These are phyloP conservation scores for Lycopodina hypogea DNA, from an alignment of 37 sponge, comb jelly and placozoan species.

Conservation along the genomic window DNA sequence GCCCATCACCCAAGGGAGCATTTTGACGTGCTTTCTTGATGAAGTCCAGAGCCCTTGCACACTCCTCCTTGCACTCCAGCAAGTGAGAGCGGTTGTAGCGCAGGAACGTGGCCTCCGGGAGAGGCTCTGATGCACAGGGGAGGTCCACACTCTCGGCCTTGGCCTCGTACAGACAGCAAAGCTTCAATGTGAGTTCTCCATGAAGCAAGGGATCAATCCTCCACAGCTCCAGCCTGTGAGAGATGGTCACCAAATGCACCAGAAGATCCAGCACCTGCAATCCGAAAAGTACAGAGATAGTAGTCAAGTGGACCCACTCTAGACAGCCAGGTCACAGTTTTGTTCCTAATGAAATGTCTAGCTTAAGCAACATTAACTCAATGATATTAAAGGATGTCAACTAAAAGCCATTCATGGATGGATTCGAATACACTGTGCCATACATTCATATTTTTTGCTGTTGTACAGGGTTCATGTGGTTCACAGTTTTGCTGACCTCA, in stretches of 20 bases:
- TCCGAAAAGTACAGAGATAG: conserved; percentile 8
- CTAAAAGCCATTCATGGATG: no score
- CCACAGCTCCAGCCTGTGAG: conserved; percentile 40
- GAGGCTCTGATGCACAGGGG: no score
- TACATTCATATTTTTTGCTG: no score
- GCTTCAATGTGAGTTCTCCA: conserved; percentile 52
- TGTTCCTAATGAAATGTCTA: no score
- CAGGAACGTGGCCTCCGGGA: neutral
- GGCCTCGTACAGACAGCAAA: conserved; percentile 44
- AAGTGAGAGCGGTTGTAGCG: conserved; percentile 32
- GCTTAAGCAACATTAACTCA: neutral
- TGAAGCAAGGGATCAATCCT: conserved; percentile 52
- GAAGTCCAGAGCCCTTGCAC: conserved; percentile 21
- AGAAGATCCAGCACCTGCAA: conserved; percentile 18
- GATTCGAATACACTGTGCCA: no score
- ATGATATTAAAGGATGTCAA: neutral
- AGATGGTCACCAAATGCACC: conserved; percentile 21
- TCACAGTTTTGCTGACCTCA: no score
- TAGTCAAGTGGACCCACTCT: neutral
- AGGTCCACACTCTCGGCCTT: conserved; percentile 8
- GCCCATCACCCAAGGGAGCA: neutral
- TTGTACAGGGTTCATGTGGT: no score
- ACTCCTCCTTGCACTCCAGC: conserved; percentile 14
- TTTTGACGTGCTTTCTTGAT: neutral
- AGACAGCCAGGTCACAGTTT: no score